Evolutionary conservation across 1,140 invertebrate genomes (phyloP).

Genomic region (Stegodyphus dumicola): DNA sequence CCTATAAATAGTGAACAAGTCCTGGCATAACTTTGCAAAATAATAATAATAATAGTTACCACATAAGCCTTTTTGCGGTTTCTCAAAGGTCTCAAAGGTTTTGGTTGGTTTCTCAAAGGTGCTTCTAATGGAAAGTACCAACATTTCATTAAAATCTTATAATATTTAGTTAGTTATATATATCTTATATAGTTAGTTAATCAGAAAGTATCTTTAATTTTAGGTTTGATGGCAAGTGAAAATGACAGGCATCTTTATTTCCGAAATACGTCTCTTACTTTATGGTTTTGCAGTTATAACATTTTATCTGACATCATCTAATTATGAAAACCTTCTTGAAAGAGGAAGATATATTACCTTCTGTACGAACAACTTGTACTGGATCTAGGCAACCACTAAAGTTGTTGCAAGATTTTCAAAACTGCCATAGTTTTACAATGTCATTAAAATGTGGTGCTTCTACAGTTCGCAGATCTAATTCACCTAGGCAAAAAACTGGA

Average conservation of each 20-base stretch:
- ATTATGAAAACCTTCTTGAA: constrained; percentile 36
- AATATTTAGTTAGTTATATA: no score
- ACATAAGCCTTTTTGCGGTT: no score
- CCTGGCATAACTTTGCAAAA: no score
- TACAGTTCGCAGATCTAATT: constrained; percentile 5
- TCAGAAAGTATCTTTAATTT: not conserved
- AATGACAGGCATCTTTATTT: constrained; percentile 11
- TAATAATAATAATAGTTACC: no score
- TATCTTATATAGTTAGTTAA: no score
- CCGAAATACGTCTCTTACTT: constrained; percentile 4
- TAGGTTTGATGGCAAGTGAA: constrained; percentile 28
- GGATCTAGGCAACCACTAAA: constrained; percentile 29
- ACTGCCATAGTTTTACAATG: constrained; percentile 8
- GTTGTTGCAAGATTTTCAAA: constrained; percentile 35
- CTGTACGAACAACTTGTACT: constrained; percentile 14
- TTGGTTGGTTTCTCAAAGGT: no score
- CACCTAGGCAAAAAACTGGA: constrained; percentile 7
- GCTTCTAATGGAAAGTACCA: no score
- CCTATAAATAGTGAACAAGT: no score
- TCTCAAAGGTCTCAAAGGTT: no score
- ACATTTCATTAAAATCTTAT: no score
- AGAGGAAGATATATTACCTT: constrained; percentile 10
- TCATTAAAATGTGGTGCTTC: constrained; percentile 26
- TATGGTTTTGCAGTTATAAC: constrained; percentile 35
- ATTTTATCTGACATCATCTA: constrained; percentile 7